Evolutionary conservation across 2,113 vertebrate genomes (phyloP), one percentile per base, ranked within the genome.

Genomic region (Columbina picui): DNA sequence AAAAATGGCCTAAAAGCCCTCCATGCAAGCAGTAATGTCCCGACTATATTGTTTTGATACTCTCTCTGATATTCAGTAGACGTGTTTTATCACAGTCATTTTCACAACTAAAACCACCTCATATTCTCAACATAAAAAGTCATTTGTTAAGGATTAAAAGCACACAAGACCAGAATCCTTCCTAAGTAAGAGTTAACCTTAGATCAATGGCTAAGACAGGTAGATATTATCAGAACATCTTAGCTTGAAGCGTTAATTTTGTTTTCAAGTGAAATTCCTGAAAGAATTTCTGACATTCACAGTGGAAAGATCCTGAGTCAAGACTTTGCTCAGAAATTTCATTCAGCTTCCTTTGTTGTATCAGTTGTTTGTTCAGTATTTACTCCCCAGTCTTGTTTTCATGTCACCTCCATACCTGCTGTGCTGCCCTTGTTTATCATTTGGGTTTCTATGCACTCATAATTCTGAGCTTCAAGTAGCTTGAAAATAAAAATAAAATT

Each of bases 341-440:
- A 36, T 67, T 56, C 77, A 74, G 39, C 34, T 41, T 52, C 45
- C 67, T 85, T 63, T 36, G 39, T 77, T 67, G 59, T 34, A 65
- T 36, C 59, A 56, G 65, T 71, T 89, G 32, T 85, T 81, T 76
- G 78, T 50, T 96, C 70, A 26, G 38, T 73, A 7, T 86, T 94
- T 92, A 73, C 90, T 86, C 19, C 84, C 63, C 16, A 67, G 75
- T 30, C 61, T 87, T 92, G 30, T 95, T 92, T 65, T 10, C 60
- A 3, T 36, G 43, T 89, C 83, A 93, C 64, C 77, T 88, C 80
- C 34, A 8, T 36, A 12, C 56, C 63, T 53, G 50, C 76, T 68
- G 38, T 39, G 6, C 93, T 91, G 94, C 87, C 93, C 92, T 60
- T 50, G 47, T 65, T 96, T 38, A 67, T 68, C 86, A 92, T 36